Evolutionary conservation across 2,113 vertebrate species (phyloP).

Genomic region (Verasper variegatus): DNA sequence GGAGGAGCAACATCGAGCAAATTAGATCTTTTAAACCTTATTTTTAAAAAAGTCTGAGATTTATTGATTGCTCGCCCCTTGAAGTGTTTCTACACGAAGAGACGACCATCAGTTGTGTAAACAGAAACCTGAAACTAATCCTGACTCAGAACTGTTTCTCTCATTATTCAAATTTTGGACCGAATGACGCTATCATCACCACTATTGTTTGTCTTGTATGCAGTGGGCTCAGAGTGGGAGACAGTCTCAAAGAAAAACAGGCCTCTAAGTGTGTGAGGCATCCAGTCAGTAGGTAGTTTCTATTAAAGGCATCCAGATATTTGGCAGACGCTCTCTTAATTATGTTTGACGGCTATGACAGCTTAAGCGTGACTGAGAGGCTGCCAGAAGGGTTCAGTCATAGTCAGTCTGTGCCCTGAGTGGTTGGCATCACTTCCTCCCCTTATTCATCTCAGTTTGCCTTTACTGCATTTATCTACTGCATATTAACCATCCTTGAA

Average conservation of each 20-base stretch:
- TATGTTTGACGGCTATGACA: slow-evolving; percentile 59
- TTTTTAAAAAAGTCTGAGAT: slow-evolving; percentile 17
- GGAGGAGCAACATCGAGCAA: slow-evolving; percentile 21
- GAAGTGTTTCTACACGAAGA: not conserved
- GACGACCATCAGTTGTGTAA: not conserved
- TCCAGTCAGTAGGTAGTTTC: slow-evolving; percentile 38
- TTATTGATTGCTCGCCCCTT: not conserved
- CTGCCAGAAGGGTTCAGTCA: slow-evolving; percentile 41
- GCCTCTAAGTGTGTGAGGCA: slow-evolving; percentile 15
- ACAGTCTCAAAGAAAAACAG: slow-evolving; percentile 26
- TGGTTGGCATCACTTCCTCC: slow-evolving; percentile 52
- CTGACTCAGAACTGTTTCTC: not conserved
- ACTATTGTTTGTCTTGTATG: not conserved
- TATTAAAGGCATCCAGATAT: slow-evolving; percentile 56
- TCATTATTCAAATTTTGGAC: slow-evolving; percentile 5
- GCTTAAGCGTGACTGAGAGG: slow-evolving; percentile 44
- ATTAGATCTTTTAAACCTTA: slow-evolving; percentile 32
- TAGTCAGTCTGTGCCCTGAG: slow-evolving; percentile 51
- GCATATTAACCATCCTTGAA: slow-evolving; percentile 13
- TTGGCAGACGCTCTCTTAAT: slow-evolving; percentile 64
- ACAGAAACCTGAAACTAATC: slow-evolving; percentile 14
- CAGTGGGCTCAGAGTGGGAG: not conserved
- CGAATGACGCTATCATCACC: not conserved
- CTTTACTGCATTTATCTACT: slow-evolving; percentile 31
- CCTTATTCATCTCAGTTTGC: slow-evolving; percentile 53